Conservation (phyloP, 2,888 invertebrate genomes). For the Ophion costatus region DNA sequence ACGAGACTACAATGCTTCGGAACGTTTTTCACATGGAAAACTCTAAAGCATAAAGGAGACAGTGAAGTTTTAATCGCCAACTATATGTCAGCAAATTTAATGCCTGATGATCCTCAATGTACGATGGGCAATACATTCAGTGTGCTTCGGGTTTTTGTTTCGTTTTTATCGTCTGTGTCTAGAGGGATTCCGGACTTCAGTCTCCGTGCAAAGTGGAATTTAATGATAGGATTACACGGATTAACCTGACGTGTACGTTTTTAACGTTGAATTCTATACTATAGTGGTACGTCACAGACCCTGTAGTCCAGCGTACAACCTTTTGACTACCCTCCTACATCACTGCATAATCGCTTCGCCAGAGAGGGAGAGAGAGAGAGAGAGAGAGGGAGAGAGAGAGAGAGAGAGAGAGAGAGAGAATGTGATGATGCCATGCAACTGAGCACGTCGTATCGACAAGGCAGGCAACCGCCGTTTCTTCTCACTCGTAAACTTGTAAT, state of each 20-base stretch:
- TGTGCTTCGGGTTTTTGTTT: neutral
- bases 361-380: neutral
- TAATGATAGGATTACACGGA: conserved; percentile 18
- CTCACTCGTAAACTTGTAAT: conserved; percentile 60
- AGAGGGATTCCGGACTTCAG: neutral
- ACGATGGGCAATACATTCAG: neutral
- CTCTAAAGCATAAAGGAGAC: no score
- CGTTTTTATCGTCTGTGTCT: neutral
- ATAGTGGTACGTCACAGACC: neutral
- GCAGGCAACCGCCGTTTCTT: conserved; percentile 39
- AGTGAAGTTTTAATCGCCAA: no score
- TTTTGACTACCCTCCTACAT: conserved; percentile 37
- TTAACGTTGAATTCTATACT: conserved; percentile 3
- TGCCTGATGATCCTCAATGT: neutral
- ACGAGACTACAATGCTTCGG: neutral
- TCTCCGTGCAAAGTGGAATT: conserved; percentile 7
- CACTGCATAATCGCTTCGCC: conserved; percentile 54
- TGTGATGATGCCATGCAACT: conserved; percentile 24
- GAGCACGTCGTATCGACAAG: conserved; percentile 40
- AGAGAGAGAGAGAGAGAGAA: conserved; percentile 23
- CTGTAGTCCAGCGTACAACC: conserved; percentile 20
- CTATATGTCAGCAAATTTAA: no score
- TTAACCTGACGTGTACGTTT: conserved; percentile 20
- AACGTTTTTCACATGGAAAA: no score
- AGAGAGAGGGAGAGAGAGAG: neutral